These are phyloP conservation scores for Aethina tumida DNA, from an alignment of 1,140 invertebrate genomes.

Conservation along the genomic window DNA sequence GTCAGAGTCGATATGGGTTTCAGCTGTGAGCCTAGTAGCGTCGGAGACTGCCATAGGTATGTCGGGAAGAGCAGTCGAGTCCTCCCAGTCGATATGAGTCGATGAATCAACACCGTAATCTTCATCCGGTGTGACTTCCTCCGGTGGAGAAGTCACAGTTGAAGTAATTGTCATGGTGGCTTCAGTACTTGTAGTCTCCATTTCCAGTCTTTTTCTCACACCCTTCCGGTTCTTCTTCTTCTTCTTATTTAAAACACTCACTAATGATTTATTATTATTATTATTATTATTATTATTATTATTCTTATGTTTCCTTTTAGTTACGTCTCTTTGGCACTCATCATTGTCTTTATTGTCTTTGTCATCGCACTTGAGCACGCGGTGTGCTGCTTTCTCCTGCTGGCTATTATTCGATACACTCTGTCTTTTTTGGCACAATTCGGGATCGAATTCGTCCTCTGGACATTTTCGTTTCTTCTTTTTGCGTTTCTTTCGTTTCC, in stretches of 20 bases:
- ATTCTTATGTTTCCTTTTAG: constrained; percentile 22
- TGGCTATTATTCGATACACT: constrained; percentile 19
- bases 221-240: constrained; percentile 27
- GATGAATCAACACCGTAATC: constrained; percentile 27
- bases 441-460: constrained; percentile 20
- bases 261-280: constrained; percentile 23
- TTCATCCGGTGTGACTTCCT: constrained; percentile 24
- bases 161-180: constrained; percentile 14
- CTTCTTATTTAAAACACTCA: constrained; percentile 26
- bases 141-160: constrained; percentile 16
- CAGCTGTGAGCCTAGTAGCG: constrained; percentile 15
- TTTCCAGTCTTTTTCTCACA: constrained; percentile 27
- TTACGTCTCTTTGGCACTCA: constrained; percentile 35
- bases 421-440: constrained; percentile 25
- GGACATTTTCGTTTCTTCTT: constrained; percentile 33
- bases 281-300: constrained; percentile 16
- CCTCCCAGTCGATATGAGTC: constrained; percentile 29
- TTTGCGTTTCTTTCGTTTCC: constrained; percentile 31
- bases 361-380: constrained; percentile 28
- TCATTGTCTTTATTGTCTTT: constrained; percentile 29
- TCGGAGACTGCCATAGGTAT: constrained; percentile 20
- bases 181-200: constrained; percentile 19
- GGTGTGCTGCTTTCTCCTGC: constrained; percentile 19
- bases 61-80: constrained; percentile 24
- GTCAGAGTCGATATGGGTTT: constrained; percentile 24